Base-by-base conservation (phyloP, 2,888 invertebrate genomes). In the Odontomyia ornata region DNA sequence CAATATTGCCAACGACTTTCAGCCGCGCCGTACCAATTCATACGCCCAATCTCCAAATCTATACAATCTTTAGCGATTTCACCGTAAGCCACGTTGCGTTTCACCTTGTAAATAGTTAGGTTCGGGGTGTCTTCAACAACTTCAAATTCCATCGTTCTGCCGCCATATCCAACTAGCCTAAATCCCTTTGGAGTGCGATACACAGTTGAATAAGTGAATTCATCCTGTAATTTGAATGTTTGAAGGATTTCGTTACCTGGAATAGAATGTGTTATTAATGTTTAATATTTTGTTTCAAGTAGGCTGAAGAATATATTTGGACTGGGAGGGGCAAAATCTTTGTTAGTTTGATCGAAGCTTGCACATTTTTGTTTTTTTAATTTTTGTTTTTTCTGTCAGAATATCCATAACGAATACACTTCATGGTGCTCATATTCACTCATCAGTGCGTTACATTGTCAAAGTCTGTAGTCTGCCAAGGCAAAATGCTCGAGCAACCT, bases 1-100 rank as follows among this genome's bases (percentile, higher is more conserved):
- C 91, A 91, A 82, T 89, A 89, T 80, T 91, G 91, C 0, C 87
- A 85, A 78, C 88, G 88, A 80, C 89, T 88, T 77, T 91, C 89
- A 0, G 90, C 89, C 0, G 91, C 91, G 13, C 91, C 91, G 80
- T 89, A 93, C 92, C 93, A 93, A 80, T 91, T 83, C 0, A 81
- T 80, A 15, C 81, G 79, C 1, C 82, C 82, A 1, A 82, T 80
- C n/a, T 83, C 81, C 21, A 86, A 80, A 5, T 80, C 78, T 9
- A 86, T 27, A 72, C 86, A 86, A 78, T 85, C 85, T 57, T 15
- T 9, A 21, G 36, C 4, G 0, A 11, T 9, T 1, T 72, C 25
- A 9, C 13, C 67, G 30, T 36, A 47, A 4, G 60, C 28, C n/a
- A 72, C 21, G 27, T 21, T 69, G 0, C 69, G 75, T 27, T 69